Base-by-base conservation (phyloP, 2,797 vertebrate species). In the Hyperoplus immaculatus region DNA sequence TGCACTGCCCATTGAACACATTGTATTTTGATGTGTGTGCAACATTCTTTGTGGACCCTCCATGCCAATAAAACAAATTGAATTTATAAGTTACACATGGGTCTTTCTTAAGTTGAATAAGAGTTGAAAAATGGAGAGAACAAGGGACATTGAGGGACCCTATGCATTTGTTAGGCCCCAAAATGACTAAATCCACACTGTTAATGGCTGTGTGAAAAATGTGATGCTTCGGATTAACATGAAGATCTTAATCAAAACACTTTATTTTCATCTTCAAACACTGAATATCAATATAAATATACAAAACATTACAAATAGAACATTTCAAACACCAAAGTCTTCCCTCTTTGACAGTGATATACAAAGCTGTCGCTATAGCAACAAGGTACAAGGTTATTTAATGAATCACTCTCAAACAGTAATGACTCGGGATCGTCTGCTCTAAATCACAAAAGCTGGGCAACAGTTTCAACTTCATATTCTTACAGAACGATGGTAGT, bases 181-280 rank as follows among this genome's bases (percentile, higher is more conserved):
- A 29, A 29, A 29, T 29, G 29, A 29, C 29, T 3, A 3, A 29
- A 29, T 29, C 29, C 29, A 29, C 29, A 2, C 29, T 29, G 29
- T 29, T 29, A 3, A 45, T 45, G 43, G 10, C 6, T 7, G 10
- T 45, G 12, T 55, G 16, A 72, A 49, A 29, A 47, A 67, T 43
- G 1, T n/a, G 36, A 18, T 43, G 54, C 18, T 56, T 55, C 43
- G 29, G 29, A 45, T 45, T 15, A 39, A 68, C 10, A 69, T 9
- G 6, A 36, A 13, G 5, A 41, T 58, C 29, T 49, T 7, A 39
- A 57, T 58, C 1, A 41, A 45, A 45, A 36, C 11, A 39, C 39
- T 80, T 78, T 55, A 63, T 69, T 78, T 59, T 49, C 7, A 61
- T 10, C 4, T 63, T 10, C 7, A 53, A 81, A 72, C 45, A 67